Percentiles rank a stretch among this genome's conserved stretches.
phyloP scores from a whole-genome alignment of 53 echinoderm and acorn worm species.

The Paracentrotus lividus region DNA sequence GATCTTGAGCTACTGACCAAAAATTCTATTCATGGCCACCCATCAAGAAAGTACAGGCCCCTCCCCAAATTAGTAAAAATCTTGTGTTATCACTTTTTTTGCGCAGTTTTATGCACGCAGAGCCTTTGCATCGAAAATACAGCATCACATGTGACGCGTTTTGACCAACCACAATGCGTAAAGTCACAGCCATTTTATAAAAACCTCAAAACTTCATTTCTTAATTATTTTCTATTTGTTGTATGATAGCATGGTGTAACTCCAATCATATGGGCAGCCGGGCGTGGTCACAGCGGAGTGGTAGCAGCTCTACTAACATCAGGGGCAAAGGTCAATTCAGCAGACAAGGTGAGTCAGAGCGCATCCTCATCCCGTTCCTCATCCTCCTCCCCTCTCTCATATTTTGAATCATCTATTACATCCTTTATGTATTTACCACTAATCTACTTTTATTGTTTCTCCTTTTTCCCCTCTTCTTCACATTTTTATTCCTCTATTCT shows the following conservation, averaged over 20 bases:
- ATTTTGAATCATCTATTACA: neutral
- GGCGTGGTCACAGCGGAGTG: constrained; percentile 90
- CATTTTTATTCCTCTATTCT: neutral
- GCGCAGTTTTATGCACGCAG: too few relatives aligned
- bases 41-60: too few relatives aligned
- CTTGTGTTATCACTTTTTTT: too few relatives aligned
- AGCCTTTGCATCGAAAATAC: too few relatives aligned
- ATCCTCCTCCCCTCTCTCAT: neutral
- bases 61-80: too few relatives aligned
- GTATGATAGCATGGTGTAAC: constrained; percentile 96
- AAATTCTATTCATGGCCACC: too few relatives aligned
- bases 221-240: constrained; percentile 4
- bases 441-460: neutral
- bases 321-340: constrained; percentile 97
- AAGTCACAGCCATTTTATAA: too few relatives aligned
- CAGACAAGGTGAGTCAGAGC: constrained; percentile 85
- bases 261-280: constrained; percentile 98
- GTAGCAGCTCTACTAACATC: constrained; percentile 86
- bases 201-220: neutral
- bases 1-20: too few relatives aligned
- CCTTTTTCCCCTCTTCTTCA: too few relatives aligned
- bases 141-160: too few relatives aligned
- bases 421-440: neutral
- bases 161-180: too few relatives aligned
- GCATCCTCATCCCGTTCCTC: neutral